Percentiles rank a stretch among this genome's conserved stretches.
These are phyloP conservation scores for Pseudoatta argentina DNA, from an alignment of 1,140 invertebrate genomes.

Conservation along the genomic window DNA sequence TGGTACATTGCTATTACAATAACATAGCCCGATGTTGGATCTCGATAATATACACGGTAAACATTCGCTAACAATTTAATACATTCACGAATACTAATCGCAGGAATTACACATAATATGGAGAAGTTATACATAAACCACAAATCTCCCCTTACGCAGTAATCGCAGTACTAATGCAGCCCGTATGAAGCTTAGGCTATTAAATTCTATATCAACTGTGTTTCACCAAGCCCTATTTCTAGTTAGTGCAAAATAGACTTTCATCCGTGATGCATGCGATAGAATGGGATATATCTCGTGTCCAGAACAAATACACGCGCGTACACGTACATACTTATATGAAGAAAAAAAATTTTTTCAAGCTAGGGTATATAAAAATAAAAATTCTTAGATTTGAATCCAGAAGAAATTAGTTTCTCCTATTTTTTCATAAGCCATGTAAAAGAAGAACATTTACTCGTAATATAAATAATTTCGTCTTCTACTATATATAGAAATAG, in stretches of 20 bases:
- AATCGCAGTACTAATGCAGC: slow-evolving; percentile 52
- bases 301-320: not conserved
- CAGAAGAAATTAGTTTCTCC: not conserved
- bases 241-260: slow-evolving; percentile 34
- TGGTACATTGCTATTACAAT: not conserved
- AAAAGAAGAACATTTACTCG: not conserved
- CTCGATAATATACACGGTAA: slow-evolving; percentile 35
- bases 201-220: slow-evolving; percentile 56
- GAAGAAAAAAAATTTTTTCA: too few relatives aligned
- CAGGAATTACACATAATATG: slow-evolving; percentile 43
- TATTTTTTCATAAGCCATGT: not conserved
- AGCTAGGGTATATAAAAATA: too few relatives aligned
- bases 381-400: not conserved
- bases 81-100: slow-evolving; percentile 52
- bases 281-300: not conserved
- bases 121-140: slow-evolving; percentile 52
- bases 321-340: too few relatives aligned
- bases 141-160: slow-evolving; percentile 55
- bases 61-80: slow-evolving; percentile 49
- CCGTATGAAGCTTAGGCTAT: slow-evolving; percentile 55
- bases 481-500: not conserved
- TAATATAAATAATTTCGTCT: not conserved
- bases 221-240: slow-evolving; percentile 57
- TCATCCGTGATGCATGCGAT: not conserved
- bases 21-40: not conserved